phyloP scores from a whole-genome alignment of 1,140 invertebrate species.

The Caligus rogercresseyi region DNA sequence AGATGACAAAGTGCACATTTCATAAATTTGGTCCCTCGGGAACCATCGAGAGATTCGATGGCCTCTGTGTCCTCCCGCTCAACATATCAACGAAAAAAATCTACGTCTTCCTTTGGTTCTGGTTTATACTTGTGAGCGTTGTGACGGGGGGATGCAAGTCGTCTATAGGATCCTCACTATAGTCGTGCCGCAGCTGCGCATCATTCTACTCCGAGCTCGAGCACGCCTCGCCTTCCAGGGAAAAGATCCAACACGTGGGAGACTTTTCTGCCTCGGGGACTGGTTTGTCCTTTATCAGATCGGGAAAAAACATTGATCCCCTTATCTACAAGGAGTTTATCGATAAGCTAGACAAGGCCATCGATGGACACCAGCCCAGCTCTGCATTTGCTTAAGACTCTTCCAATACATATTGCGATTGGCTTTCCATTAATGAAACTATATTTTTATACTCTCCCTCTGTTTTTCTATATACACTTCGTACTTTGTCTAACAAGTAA shows the following conservation, averaged over 20 bases:
- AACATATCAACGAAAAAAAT: constrained; percentile 36
- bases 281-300: constrained; percentile 28
- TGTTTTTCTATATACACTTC: too few relatives aligned
- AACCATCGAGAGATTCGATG: constrained; percentile 29
- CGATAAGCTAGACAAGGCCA: constrained; percentile 20
- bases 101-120: constrained; percentile 33
- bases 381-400: background rate
- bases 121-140: constrained; percentile 29
- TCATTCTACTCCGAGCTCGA: constrained; percentile 23
- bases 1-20: constrained; percentile 28
- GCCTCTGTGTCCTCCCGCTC: constrained; percentile 33
- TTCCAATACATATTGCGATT: too few relatives aligned
- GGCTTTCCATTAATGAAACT: too few relatives aligned
- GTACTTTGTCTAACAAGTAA: too few relatives aligned
- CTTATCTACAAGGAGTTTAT: constrained; percentile 24
- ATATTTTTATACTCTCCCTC: too few relatives aligned
- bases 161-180: constrained; percentile 27
- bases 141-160: constrained; percentile 25
- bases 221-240: constrained; percentile 20
- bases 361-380: background rate
- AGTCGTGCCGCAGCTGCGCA: constrained; percentile 24
- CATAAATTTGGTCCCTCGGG: constrained; percentile 28
- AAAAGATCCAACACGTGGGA: constrained; percentile 20
- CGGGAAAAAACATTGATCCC: constrained; percentile 25
- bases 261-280: constrained; percentile 25